Conservation (phyloP, 2,113 vertebrate species). For the Forbesichthys papilliferus region DNA sequence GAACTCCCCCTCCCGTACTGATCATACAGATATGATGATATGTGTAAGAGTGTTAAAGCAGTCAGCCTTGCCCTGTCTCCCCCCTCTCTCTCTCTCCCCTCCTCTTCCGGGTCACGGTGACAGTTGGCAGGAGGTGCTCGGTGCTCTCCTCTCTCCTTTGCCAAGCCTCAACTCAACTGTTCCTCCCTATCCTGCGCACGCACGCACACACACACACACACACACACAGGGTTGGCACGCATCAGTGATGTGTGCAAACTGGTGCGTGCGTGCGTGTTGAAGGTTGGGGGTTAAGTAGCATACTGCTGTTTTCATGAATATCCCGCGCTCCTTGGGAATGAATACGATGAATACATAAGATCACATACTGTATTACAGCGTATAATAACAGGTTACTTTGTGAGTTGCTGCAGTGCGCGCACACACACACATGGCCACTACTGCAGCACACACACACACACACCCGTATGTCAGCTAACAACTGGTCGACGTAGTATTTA, state of each 20-base stretch:
- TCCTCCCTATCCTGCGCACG: not conserved
- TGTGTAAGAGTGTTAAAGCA: conserved; percentile 77
- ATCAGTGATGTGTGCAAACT: too few relatives aligned
- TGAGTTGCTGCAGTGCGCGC: conserved; percentile 35
- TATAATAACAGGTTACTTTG: conserved; percentile 30
- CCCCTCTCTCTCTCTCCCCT: conserved; percentile 42
- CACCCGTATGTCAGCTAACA: conserved; percentile 11
- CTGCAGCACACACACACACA: conserved; percentile 8
- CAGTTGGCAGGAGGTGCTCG: conserved; percentile 69
- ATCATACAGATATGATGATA: conserved; percentile 79
- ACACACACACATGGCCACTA: not conserved
- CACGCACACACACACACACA: not conserved
- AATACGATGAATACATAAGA: conserved; percentile 63
- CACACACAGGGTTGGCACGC: too few relatives aligned
- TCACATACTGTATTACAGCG: conserved; percentile 44
- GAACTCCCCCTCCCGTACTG: conserved; percentile 68
- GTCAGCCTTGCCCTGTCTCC: conserved; percentile 68
- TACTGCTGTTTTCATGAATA: conserved; percentile 58
- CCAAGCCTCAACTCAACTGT: conserved; percentile 37
- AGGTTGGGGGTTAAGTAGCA: conserved; percentile 23
- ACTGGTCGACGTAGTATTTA: conserved; percentile 46
- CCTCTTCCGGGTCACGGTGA: conserved; percentile 53
- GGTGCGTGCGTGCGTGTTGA: conserved; percentile 27
- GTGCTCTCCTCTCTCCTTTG: conserved; percentile 57
- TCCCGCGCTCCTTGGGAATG: conserved; percentile 54